Conservation (phyloP, 2,888 invertebrate species). For the Hirtodrosophila confusa region DNA sequence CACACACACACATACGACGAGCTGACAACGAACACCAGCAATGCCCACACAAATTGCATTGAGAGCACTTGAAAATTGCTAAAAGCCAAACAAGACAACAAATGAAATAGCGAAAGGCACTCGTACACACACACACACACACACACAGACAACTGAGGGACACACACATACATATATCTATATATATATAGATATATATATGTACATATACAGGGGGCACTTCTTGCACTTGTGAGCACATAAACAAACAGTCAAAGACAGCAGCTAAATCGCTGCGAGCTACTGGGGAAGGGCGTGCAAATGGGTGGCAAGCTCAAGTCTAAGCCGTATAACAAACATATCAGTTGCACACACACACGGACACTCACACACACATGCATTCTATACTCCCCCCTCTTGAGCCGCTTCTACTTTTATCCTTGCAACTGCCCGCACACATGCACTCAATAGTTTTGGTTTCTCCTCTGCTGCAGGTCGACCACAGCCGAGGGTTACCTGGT, state of each 20-base stretch:
- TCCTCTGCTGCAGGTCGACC: constrained; percentile 86
- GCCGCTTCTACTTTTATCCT: constrained; percentile 30
- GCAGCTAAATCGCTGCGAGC: constrained; percentile 66
- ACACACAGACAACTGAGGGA: constrained; percentile 11
- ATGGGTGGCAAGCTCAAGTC: constrained; percentile 46
- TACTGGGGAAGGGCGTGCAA: constrained; percentile 5
- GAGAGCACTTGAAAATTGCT: constrained; percentile 81
- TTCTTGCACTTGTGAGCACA: constrained; percentile 71
- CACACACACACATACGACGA: constrained; percentile 10
- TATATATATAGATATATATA: not conserved
- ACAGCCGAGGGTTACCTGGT: constrained; percentile 88
- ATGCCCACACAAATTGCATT: constrained; percentile 78
- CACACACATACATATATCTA: constrained; percentile 2
- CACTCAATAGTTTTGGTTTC: constrained; percentile 66
- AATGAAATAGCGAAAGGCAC: constrained; percentile 81
- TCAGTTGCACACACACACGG: constrained; percentile 69
- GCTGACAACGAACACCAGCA: constrained; percentile 36
- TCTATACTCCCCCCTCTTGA: not conserved
- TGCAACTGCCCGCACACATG: constrained; percentile 23
- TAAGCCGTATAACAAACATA: constrained; percentile 77
- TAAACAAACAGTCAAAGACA: constrained; percentile 75
- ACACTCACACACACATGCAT: not conserved
- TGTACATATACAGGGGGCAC: constrained; percentile 36
- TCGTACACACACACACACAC: constrained; percentile 59
- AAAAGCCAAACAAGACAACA: constrained; percentile 81